Evolutionary conservation across 2,888 invertebrate species (phyloP), one percentile per base, ranked within the genome.

Genomic region (Protodeltote pygarga): DNA sequence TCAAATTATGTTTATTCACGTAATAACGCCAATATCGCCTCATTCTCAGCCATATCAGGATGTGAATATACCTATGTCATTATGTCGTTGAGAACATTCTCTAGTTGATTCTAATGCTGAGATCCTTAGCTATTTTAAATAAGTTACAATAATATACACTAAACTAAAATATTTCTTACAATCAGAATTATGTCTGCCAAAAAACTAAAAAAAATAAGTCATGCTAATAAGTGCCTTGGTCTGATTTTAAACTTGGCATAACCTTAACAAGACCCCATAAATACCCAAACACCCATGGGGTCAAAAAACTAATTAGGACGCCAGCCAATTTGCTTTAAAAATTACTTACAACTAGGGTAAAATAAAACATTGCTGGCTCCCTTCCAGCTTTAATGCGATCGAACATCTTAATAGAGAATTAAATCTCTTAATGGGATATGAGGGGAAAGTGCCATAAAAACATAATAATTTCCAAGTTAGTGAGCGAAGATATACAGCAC

Each of bases 231-330:
- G 11, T 6, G n/a, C n/a, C 14, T 29, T 57, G 46, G 62, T 47
- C 33, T 53, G 8, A 29, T 10, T 33, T 61, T 40, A 46, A 40
- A 32, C 13, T 24, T 6, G 27, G 4, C 20, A 24, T 19, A 17
- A 37, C 35, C 21, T 20, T 13, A n/a, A 14, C 29, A 32, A n/a
- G 17, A 32, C 21, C 23, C n/a, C 15, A 21, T 3, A 24, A 16
- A 10, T 16, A 5, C n/a, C 6, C 11, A 14, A 9, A 15, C 15
- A 6, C 15, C 4, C 20, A 2, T 6, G 31, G 34, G 55, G 42
- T 59, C 54, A 60, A 65, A 52, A 32, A 42, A 38, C 55, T 49
- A 20, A 57, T 61, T 65, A 46, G 52, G 53, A 44, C 15, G 3
- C 4, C n/a, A 49, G 52, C 69, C 61, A 55, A 50, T 42, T 32